A percentile compares a stretch with the other conserved stretches of the same genome.
phyloP scores from a whole-genome alignment of 2,888 invertebrate species.

The Cerceris rybyensis region DNA sequence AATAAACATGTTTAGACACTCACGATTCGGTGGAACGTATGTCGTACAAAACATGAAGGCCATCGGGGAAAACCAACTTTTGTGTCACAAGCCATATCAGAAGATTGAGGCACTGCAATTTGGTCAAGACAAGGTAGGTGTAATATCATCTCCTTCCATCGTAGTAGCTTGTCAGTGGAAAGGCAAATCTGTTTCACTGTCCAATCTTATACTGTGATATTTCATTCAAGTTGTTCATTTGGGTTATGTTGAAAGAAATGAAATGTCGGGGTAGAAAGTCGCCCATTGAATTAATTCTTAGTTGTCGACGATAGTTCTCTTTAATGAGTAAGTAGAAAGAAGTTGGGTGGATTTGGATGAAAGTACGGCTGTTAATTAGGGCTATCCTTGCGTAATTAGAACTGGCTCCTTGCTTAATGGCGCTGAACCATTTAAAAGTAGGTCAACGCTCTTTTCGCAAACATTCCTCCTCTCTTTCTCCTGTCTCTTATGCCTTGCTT shows the following conservation, averaged over 20 bases:
- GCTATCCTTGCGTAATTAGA: constrained; percentile 75
- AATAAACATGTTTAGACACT: constrained; percentile 86
- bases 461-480: constrained; percentile 35
- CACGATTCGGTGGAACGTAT: constrained; percentile 96
- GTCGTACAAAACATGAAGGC: constrained; percentile 96
- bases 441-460: constrained; percentile 65
- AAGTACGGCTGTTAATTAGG: constrained; percentile 76
- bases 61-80: constrained; percentile 91
- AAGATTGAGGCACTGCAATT: constrained; percentile 91
- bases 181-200: background rate
- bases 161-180: background rate
- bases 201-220: background rate
- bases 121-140: constrained; percentile 86
- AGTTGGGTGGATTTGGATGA: constrained; percentile 61
- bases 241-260: background rate
- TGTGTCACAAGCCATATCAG: constrained; percentile 93
- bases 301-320: constrained; percentile 62
- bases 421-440: constrained; percentile 68
- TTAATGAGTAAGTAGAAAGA: constrained; percentile 62
- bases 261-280: constrained; percentile 27
- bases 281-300: constrained; percentile 68
- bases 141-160: no score
- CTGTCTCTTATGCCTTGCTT: constrained; percentile 31
- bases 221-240: background rate
- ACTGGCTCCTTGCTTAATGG: constrained; percentile 68